These are phyloP conservation scores for Cryptoleucopteryx plumbea DNA, from an alignment of 2,113 vertebrate genomes.

Conservation along the genomic window DNA sequence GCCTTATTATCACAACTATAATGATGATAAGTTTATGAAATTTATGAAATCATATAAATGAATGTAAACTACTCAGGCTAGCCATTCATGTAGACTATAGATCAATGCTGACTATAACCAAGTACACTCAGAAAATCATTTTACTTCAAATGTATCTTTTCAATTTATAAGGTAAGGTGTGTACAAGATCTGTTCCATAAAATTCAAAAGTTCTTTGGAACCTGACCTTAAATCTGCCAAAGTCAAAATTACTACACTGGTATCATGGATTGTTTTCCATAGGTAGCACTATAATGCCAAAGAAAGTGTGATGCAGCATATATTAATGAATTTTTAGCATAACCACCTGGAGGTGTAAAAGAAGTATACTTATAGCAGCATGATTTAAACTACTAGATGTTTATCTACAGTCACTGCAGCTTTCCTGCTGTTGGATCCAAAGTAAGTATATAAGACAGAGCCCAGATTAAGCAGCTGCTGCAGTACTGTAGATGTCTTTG, in stretches of 20 bases:
- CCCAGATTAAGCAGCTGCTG: background rate
- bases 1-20: background rate
- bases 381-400: background rate
- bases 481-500: too few species aligned
- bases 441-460: background rate
- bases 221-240: background rate
- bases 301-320: background rate
- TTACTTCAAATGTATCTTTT: background rate
- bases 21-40: background rate
- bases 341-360: background rate
- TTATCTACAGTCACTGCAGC: background rate
- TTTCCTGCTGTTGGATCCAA: background rate
- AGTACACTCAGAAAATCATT: background rate
- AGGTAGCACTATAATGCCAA: background rate
- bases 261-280: background rate
- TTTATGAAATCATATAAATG: background rate
- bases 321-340: background rate
- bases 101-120: background rate
- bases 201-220: background rate
- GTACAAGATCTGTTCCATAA: background rate
- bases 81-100: background rate
- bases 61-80: background rate
- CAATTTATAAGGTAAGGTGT: background rate
- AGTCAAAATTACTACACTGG: background rate
- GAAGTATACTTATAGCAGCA: background rate